Evolutionary conservation across 2,888 invertebrate genomes (phyloP).

Genomic region (Epinotia demarniana): DNA sequence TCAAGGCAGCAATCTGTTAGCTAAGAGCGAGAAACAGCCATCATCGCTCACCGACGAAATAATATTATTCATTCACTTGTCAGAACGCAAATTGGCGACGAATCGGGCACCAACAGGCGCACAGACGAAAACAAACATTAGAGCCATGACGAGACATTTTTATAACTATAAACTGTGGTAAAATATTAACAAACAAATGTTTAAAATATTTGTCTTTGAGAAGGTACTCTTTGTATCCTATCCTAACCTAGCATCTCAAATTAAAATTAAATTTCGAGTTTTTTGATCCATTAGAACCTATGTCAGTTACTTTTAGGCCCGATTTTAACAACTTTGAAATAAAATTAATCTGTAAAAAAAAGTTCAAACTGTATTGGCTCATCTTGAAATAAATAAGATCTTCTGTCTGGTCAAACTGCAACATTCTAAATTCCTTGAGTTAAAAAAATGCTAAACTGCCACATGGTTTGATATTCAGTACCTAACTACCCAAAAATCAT

Average conservation of each 20-base stretch:
- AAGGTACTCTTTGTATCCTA: no score
- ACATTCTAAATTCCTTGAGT: not conserved
- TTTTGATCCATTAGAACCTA: not conserved
- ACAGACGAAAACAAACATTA: slow-evolving; percentile 53
- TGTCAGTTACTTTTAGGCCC: not conserved
- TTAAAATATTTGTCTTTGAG: no score
- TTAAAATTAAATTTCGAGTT: not conserved
- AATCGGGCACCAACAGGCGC: slow-evolving; percentile 54
- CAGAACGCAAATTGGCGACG: slow-evolving; percentile 73
- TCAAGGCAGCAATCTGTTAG: slow-evolving; percentile 60
- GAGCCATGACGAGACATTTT: slow-evolving; percentile 49
- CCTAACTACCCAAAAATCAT: no score
- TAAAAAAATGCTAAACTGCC: not conserved
- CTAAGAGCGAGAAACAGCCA: slow-evolving; percentile 60
- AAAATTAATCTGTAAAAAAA: not conserved
- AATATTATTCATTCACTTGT: slow-evolving; percentile 78
- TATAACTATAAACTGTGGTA: not conserved
- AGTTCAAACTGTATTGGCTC: not conserved
- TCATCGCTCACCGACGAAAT: slow-evolving; percentile 62
- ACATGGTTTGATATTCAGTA: not conserved
- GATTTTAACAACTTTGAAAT: not conserved
- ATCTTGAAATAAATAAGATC: not conserved
- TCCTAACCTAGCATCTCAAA: not conserved
- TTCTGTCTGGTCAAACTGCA: not conserved
- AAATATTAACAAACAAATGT: not conserved